These are phyloP conservation scores for Dasyurus viverrinus DNA, from an alignment of 2,113 vertebrate species.

Conservation along the genomic window DNA sequence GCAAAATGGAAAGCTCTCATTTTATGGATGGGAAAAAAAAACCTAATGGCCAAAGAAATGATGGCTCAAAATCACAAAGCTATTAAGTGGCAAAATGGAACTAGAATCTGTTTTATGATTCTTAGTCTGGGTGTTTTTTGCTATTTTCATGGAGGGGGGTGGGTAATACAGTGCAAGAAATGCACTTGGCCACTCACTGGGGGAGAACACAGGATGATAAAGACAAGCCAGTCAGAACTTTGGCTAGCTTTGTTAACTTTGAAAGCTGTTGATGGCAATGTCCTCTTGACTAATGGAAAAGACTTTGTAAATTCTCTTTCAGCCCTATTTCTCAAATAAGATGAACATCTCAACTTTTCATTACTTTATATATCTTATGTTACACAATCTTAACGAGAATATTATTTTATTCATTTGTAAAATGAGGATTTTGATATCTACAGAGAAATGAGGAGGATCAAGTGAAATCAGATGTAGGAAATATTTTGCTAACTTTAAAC, in stretches of 20 bases:
- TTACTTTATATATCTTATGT: background rate
- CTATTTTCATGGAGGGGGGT: background rate
- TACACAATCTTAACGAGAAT: background rate
- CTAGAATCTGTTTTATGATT: background rate
- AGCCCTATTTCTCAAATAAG: background rate
- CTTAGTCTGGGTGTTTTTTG: background rate
- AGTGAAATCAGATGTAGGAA: background rate
- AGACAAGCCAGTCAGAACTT: background rate
- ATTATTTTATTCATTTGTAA: background rate
- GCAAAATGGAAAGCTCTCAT: background rate
- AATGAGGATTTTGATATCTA: background rate
- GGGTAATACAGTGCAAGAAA: background rate
- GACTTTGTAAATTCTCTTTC: background rate
- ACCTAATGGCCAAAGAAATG: background rate
- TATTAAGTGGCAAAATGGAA: background rate
- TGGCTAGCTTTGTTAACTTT: background rate
- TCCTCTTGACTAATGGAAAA: background rate
- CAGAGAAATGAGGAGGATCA: background rate
- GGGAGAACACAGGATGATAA: background rate
- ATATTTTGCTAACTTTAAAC: background rate
- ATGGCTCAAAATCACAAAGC: background rate
- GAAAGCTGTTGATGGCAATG: background rate
- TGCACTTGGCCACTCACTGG: background rate
- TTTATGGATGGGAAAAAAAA: background rate
- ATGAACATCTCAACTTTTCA: background rate